Evolutionary conservation across 2,888 invertebrate genomes (phyloP).

Genomic region (Oscheius sp.): DNA sequence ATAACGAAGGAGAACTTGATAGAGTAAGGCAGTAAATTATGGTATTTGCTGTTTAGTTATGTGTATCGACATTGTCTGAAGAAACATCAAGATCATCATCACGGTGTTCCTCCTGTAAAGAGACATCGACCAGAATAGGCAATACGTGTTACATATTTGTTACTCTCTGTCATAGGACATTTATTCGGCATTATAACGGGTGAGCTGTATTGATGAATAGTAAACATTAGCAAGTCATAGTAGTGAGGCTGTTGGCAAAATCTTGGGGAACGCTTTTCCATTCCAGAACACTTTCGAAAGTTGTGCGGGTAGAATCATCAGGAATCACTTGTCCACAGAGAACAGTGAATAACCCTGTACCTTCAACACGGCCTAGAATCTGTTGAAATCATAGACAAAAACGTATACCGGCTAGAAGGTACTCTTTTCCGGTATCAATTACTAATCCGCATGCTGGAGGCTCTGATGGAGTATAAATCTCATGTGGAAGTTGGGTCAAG

Average conservation of each 20-base stretch:
- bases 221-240: constrained; percentile 25
- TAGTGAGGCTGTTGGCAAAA: constrained; percentile 24
- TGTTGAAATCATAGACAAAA: neutral
- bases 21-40: constrained; percentile 27
- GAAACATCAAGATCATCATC: neutral
- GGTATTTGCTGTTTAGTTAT: neutral
- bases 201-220: neutral
- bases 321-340: constrained; percentile 49
- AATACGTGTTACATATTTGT: too few relatives aligned
- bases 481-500: constrained; percentile 52
- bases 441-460: constrained; percentile 64
- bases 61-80: neutral
- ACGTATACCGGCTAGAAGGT: constrained; percentile 60
- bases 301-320: constrained; percentile 33
- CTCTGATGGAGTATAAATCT: constrained; percentile 65
- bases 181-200: constrained; percentile 5
- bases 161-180: neutral
- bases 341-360: constrained; percentile 40
- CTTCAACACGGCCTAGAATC: constrained; percentile 43
- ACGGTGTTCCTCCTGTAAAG: neutral
- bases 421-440: constrained; percentile 63
- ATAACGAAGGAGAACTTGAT: constrained; percentile 52
- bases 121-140: neutral
- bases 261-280: constrained; percentile 58
- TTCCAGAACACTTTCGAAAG: constrained; percentile 57